Evolutionary conservation across 2,797 vertebrate species (phyloP), one percentile per base, ranked within the genome.

Genomic region (Lepidocolaptes lacrymiger): DNA sequence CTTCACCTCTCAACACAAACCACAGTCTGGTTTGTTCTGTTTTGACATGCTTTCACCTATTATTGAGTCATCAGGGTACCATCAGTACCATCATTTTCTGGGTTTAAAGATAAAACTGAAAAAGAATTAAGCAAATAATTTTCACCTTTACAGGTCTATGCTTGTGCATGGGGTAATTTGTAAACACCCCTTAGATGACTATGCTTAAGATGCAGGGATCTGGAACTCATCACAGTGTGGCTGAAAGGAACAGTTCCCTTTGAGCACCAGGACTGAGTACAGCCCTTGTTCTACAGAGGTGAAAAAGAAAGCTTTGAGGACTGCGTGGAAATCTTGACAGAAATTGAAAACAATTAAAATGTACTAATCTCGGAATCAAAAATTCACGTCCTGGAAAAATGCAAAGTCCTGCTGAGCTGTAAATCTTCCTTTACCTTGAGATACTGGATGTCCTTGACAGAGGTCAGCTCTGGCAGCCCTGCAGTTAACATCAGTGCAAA

Each of bases 401-500:
- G 6, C 32, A 8, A 48, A 62, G 58, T 23, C 36, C 48, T 51
- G 46, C 34, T 43, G 79, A 85, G 62, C 34, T 54, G 16, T 23
- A 77, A 37, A 44, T 80, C 11, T 59, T 74, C 37, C 37, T 91
- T 75, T 98, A 99, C 99, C 99, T 99, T 99, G 97, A 99, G 98
- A 98, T 99, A 99, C 97, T 99, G 99, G 96, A 99, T 99, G 96
- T 99, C 99, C 98, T 99, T 99, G 95, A 99, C 98, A 14, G 99
- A 99, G 8, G 99, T 99, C 63, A 99, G 98, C 93, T 99, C 99
- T 55, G 99, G 99, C 92, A 99, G 98, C 41, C 99, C 99, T 59
- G 99, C 99, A 58, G 99, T 99, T 93, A 99, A 96, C 99, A 99
- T 99, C 97, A 99, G 98, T 87, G 99, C 99, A 97, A 99, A 99